Conservation (phyloP, 2,797 vertebrate genomes). For the Oreonectes daqikongensis region DNA sequence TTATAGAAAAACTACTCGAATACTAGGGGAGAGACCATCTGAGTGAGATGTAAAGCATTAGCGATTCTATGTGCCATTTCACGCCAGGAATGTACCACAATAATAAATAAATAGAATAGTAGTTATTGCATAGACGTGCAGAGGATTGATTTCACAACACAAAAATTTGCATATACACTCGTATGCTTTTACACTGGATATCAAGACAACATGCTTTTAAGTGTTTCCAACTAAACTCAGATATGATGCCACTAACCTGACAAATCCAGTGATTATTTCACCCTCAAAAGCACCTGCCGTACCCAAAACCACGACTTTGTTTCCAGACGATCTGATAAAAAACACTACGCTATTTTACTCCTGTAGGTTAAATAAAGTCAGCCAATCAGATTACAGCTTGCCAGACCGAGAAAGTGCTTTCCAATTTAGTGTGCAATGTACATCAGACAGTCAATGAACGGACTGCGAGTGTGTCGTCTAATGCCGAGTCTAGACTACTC, state of each 20-base stretch:
- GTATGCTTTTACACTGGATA: neutral
- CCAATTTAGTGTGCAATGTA: neutral
- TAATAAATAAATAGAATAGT: neutral
- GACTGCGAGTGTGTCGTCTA: neutral
- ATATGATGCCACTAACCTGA: neutral
- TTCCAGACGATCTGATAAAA: neutral
- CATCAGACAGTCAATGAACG: neutral
- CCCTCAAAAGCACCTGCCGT: neutral
- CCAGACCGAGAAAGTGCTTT: neutral
- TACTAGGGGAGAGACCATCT: neutral
- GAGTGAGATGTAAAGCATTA: neutral
- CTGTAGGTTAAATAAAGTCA: neutral
- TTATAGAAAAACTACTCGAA: neutral
- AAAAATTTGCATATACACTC: neutral
- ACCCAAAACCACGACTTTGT: neutral
- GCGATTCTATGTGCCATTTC: neutral
- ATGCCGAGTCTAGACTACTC: neutral
- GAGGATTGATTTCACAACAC: neutral
- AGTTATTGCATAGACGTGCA: too few relatives aligned
- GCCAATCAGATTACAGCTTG: neutral
- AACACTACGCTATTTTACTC: neutral
- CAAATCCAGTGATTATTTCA: neutral
- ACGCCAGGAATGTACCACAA: neutral
- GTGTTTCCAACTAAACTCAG: neutral
- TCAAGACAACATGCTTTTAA: too few relatives aligned